Conservation (phyloP, 1,140 invertebrate genomes). For the Cyclargus thomasi region DNA sequence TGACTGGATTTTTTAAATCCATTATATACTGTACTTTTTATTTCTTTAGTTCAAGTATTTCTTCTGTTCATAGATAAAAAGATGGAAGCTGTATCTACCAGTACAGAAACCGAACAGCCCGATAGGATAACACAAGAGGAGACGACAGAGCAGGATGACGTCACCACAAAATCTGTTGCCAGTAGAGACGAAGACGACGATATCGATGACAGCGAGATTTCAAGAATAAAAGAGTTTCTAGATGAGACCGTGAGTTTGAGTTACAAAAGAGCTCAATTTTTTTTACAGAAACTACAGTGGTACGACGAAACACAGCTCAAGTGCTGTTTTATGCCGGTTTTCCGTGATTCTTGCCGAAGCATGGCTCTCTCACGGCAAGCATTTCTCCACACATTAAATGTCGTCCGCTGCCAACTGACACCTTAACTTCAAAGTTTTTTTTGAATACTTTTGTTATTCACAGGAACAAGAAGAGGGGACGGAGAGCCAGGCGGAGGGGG, state of each 20-base stretch:
- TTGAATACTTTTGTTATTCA: slow-evolving; percentile 14
- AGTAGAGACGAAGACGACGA: slow-evolving; percentile 60
- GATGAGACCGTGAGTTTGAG: slow-evolving; percentile 60
- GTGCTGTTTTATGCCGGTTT: too few species aligned
- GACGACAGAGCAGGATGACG: slow-evolving; percentile 36
- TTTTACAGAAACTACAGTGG: too few species aligned
- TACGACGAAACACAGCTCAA: too few species aligned
- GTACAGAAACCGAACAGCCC: slow-evolving; percentile 39
- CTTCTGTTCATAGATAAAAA: slow-evolving; percentile 49
- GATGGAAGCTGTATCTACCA: slow-evolving; percentile 42
- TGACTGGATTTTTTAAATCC: too few species aligned
- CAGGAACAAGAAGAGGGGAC: slow-evolving; percentile 46
- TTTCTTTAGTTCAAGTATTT: too few species aligned
- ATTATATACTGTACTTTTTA: neutral
- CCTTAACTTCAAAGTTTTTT: neutral
- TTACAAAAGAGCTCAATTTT: too few species aligned
- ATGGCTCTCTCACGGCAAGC: too few species aligned
- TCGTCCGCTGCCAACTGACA: too few species aligned
- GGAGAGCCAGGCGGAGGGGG: slow-evolving; percentile 49
- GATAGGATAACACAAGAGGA: slow-evolving; percentile 36
- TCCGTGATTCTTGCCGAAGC: too few species aligned
- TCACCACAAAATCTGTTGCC: slow-evolving; percentile 38
- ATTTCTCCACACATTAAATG: too few species aligned
- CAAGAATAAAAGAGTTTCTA: slow-evolving; percentile 58
- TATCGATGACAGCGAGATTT: slow-evolving; percentile 53